A percentile compares a stretch with the other conserved stretches of the same genome.
Conservation (phyloP, 2,113 vertebrate species). For the Isichthys henryi region DNA sequence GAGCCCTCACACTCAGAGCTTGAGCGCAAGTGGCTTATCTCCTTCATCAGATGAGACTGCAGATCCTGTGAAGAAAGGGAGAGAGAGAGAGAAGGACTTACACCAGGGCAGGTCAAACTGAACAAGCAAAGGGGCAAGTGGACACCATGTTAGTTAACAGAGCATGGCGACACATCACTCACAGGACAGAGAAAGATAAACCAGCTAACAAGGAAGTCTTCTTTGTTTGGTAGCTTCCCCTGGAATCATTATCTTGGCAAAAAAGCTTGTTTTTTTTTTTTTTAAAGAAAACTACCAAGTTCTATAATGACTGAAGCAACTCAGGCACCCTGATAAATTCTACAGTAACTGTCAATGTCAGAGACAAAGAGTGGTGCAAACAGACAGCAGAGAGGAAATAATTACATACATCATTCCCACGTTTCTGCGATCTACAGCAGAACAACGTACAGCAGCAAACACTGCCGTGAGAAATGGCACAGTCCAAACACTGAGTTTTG, state of each 20-base stretch:
- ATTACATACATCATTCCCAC: not conserved
- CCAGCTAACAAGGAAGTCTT: not conserved
- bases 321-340: not conserved
- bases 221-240: not conserved
- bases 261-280: not conserved
- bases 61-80: slow-evolving; percentile 67
- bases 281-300: not conserved
- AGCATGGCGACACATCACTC: not conserved
- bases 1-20: slow-evolving; percentile 73
- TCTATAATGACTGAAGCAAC: not conserved
- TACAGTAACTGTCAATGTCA: not conserved
- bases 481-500: not conserved
- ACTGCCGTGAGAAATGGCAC: not conserved
- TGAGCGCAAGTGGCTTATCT: slow-evolving; percentile 75
- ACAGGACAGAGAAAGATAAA: not conserved
- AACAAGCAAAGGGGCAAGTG: not conserved
- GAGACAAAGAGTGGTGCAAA: not conserved
- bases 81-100: not conserved
- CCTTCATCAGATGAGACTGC: slow-evolving; percentile 73
- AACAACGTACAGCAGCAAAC: not conserved
- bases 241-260: not conserved
- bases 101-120: not conserved
- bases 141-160: not conserved
- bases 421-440: not conserved
- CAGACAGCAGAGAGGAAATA: not conserved